Evolutionary conservation across 2,888 invertebrate genomes (phyloP).

Genomic region (Drosophila parthenogenetica): DNA sequence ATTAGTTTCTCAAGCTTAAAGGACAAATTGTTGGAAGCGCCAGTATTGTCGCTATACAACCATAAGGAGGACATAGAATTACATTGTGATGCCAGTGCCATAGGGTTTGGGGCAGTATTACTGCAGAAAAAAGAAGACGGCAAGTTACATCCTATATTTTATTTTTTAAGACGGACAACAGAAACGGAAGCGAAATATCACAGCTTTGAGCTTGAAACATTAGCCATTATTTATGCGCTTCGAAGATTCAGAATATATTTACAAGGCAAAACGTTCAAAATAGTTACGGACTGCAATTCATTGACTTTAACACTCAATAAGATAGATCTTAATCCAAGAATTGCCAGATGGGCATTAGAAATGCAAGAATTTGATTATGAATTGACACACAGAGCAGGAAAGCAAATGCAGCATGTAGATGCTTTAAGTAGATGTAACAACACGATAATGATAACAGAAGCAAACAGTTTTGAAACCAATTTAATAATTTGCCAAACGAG

Average conservation of each 20-base stretch:
- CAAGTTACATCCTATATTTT: background rate
- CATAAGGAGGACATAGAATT: background rate
- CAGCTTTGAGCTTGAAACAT: slow-evolving; percentile 71
- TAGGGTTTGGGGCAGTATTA: background rate
- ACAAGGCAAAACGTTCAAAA: slow-evolving; percentile 30
- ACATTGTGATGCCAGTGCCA: background rate
- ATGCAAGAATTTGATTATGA: slow-evolving; percentile 31
- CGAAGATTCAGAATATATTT: slow-evolving; percentile 28
- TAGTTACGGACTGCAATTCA: slow-evolving; percentile 22
- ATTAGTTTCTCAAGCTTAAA: background rate
- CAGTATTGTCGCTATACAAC: background rate
- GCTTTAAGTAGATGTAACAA: slow-evolving; percentile 42
- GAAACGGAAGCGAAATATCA: slow-evolving; percentile 38
- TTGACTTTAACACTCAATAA: slow-evolving; percentile 36
- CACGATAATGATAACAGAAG: slow-evolving; percentile 36
- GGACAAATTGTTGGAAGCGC: background rate
- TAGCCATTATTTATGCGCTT: slow-evolving; percentile 65
- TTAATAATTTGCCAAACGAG: no score
- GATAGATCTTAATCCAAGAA: slow-evolving; percentile 57
- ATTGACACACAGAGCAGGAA: slow-evolving; percentile 30
- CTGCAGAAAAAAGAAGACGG: background rate
- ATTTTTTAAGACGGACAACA: slow-evolving; percentile 60
- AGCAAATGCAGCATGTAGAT: slow-evolving; percentile 37
- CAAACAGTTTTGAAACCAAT: slow-evolving; percentile 7
- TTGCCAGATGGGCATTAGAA: slow-evolving; percentile 42